Evolutionary conservation across 2,113 vertebrate species (phyloP), one percentile per base, ranked within the genome.

Genomic region (Sula dactylatra): DNA sequence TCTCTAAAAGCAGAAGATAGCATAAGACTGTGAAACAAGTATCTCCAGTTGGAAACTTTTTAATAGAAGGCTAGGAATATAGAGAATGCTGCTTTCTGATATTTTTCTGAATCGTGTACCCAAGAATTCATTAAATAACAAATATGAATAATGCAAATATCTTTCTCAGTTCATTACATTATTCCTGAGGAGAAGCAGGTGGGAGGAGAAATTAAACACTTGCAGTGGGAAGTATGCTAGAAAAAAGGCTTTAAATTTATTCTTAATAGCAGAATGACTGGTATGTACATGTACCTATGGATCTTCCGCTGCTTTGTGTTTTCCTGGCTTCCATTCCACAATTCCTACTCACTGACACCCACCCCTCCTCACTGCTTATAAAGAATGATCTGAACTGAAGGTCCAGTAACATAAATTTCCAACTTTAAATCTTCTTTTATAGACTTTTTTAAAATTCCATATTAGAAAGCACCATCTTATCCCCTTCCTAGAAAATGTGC

Each of bases 181-280:
- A 94, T 91, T 97, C 78, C 50, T 95, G 84, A 95, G 55, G 84
- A 95, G 86, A 94, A 94, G 84, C 74, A 90, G 73, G 95, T 97
- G 93, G 96, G 97, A 94, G 91, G 86, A 91, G 89, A 97, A 96
- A 94, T 93, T 82, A 95, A 97, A 88, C 44, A 73, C 66, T 96
- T 95, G 85, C 66, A 87, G 70, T 16, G 74, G 76, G 66, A 94
- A 89, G 62, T 77, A 66, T 93, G 74, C 93, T 87, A 97, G 82
- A 74, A 89, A 92, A 88, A 95, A 87, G 69, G 42, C 78, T 94
- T 94, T 87, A 88, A 6, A 89, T 90, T 85, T 80, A 59, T 91
- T 91, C 83, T 89, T 93, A 84, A 69, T 77, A 93, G 73, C 58
- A 77, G 89, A 90, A 93, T 91, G 74, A 93, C 86, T 95, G 47